Percentiles rank a stretch among this genome's conserved stretches.
Conservation (phyloP, 2,888 invertebrate genomes). For the Coenonympha arcania region DNA sequence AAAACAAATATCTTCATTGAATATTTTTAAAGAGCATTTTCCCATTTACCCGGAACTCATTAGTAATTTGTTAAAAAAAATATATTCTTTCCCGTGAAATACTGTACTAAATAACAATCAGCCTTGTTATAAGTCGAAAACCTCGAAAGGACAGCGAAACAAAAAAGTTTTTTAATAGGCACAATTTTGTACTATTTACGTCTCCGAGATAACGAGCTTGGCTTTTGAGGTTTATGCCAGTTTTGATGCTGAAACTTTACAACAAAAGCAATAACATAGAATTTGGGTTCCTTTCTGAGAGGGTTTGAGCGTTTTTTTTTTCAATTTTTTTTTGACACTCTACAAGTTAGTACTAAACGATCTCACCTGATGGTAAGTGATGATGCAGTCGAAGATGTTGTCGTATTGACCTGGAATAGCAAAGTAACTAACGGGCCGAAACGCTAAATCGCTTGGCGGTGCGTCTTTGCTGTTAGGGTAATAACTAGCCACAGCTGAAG, state of each 20-base stretch:
- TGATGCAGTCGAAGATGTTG: too few species aligned
- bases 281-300: too few species aligned
- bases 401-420: too few species aligned
- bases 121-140: slow-evolving; percentile 16
- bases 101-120: slow-evolving; percentile 17
- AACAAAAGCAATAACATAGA: background rate
- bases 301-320: too few species aligned
- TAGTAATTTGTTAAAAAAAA: slow-evolving; percentile 4
- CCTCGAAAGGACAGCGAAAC: slow-evolving; percentile 17
- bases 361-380: too few species aligned
- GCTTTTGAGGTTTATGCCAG: slow-evolving; percentile 16
- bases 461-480: too few species aligned
- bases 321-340: too few species aligned
- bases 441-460: too few species aligned
- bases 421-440: too few species aligned
- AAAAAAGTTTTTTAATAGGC: slow-evolving; percentile 31
- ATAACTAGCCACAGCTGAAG: too few species aligned
- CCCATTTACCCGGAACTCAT: background rate
- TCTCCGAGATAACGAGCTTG: slow-evolving; percentile 32
- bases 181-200: slow-evolving; percentile 36
- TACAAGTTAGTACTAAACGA: too few species aligned
- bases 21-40: background rate
- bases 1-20: background rate
- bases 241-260: slow-evolving; percentile 15
- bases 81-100: slow-evolving; percentile 9